Evolutionary conservation across 2,888 invertebrate genomes (phyloP), one percentile per base, ranked within the genome.

Genomic region (Minunthozetes semirufus): DNA sequence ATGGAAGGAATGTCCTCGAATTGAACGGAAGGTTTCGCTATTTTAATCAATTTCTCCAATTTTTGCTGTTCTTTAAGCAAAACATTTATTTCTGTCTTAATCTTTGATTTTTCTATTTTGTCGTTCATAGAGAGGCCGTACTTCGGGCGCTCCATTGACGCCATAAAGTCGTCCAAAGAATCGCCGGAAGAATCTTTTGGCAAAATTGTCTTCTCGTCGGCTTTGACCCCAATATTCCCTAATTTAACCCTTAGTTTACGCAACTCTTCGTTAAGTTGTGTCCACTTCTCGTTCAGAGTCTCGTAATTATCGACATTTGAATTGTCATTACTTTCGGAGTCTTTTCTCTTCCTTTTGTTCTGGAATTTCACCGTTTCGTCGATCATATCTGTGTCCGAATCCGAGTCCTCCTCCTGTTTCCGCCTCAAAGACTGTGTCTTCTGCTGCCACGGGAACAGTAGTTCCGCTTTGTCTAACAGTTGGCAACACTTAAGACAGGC

Each of bases 371-470:
- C 50, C 9, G 76, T 76, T 46, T 76, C 76, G 59, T 76, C 76
- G 13, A 73, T 33, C 19, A 76, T 22, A 42, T 74, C 76, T 17
- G 50, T 66, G 15, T 73, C 76, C 27, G 29, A 33, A 19, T 77
- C 77, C 9, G 22, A n/a, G 48, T 70, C 56, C 29, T 77, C 63
- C 13, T 42, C 22, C 15, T 66, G 29, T 63, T 72, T 73, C 42
- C 66, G 59, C 33, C 46, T 71, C 27, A 22, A 13, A 25, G 19
- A 11, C 15, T 22, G 29, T 27, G 53, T 29, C 68, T 76, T 71
- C 53, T 76, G 46, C 70, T 77, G 77, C 77, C 77, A 77, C 22
- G 75, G 73, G 53, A 76, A 77, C 33, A 77, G 50, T 0, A 76
- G 61, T 25, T 72, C 66, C 19, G 77, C 77, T 46, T 70, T 77